Evolutionary conservation across 2,888 invertebrate genomes (phyloP).

Genomic region (Lacanobia oleracea): DNA sequence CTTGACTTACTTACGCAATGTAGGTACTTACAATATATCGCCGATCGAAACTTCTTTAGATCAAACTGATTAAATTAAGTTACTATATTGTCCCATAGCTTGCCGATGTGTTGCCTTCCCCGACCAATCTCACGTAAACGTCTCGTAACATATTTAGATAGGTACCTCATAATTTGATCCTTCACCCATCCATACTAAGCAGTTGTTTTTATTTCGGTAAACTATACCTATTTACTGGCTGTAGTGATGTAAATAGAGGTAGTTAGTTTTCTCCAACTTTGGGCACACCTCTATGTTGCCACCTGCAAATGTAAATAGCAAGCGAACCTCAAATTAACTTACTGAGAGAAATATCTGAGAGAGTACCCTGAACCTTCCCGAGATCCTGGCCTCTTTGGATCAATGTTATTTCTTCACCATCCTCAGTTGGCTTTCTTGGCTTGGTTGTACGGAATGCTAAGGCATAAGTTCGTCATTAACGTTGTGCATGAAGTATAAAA

Average conservation of each 20-base stretch:
- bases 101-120: background rate
- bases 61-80: background rate
- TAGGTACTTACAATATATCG: conserved; percentile 9
- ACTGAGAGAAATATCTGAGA: background rate
- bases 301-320: too few relatives aligned
- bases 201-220: background rate
- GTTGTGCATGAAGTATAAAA: too few relatives aligned
- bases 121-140: background rate
- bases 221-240: background rate
- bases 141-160: background rate
- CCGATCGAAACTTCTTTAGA: background rate
- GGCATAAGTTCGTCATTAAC: too few relatives aligned
- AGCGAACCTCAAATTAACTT: too few relatives aligned
- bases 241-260: background rate
- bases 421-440: too few relatives aligned
- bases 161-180: background rate
- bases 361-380: too few relatives aligned
- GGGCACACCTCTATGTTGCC: background rate
- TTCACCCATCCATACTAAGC: background rate
- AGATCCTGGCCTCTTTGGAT: background rate
- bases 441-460: too few relatives aligned
- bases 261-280: background rate
- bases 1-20: conserved; percentile 22
- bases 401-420: too few relatives aligned
- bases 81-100: too few relatives aligned